Base-by-base conservation (phyloP, 2,888 invertebrate genomes). In the Cantharis lateralis region DNA sequence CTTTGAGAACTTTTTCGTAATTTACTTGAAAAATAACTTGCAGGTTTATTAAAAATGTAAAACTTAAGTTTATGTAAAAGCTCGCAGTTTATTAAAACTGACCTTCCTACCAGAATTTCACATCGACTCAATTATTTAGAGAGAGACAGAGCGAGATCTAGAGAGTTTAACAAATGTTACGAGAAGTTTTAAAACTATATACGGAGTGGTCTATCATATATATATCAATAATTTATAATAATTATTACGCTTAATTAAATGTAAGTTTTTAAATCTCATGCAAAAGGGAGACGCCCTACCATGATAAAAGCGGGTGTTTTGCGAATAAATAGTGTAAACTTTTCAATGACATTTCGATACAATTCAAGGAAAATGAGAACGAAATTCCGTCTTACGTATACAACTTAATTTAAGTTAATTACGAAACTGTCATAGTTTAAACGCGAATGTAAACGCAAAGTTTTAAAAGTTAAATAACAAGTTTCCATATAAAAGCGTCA, bases 381-480 rank as follows among this genome's bases (percentile, higher is more conserved):
- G n/a, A n/a, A 48, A 48, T 48, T 48, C n/a, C 48, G 48, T n/a
- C 48, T 48, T n/a, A n/a, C n/a, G 7, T 48, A 24, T 24, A n/a
- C 48, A 48, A 48, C n/a, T 48, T 48, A 48, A 48, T 48, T 48
- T 48, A 48, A 48, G 48, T 48, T 48, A 48, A 48, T 24, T 24
- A 66, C 7, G 20, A 20, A 66, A 24, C 64, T 20, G 64, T 66
- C 64, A 66, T 66, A 66, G 64, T 66, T 20, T 66, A 15, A 66
- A 66, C 18, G 24, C 64, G 64, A 66, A 66, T n/a, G 64, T 68
- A 26, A 18, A 62, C 48, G 66, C 76, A 71, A 78, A 78, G 71
- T 78, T 78, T 62, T 63, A 68, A 48, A 69, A 78, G 62, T 71
- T 72, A 74, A 70, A 71, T 73, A 71, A 71, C 74, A 76, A 76